Evolutionary conservation across 2,888 invertebrate species (phyloP), one percentile per base, ranked within the genome.

Genomic region (Chaitophorus viminalis): DNA sequence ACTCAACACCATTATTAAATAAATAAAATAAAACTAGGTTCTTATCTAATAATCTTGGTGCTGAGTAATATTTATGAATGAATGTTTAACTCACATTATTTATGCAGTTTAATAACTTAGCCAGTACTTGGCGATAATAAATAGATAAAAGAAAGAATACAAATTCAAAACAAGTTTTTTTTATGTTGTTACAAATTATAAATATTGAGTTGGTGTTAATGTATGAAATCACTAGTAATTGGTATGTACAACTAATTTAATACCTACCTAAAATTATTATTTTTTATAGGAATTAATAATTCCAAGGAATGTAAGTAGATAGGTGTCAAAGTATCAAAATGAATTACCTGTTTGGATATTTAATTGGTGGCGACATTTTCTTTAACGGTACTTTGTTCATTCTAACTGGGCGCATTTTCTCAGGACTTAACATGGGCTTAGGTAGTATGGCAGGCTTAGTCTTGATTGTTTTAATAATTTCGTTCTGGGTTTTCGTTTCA

Each of bases 401-500:
- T n/a, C 87, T 74, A 18, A 25, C 74, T 0, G 87, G 54, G 46
- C 87, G 87, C 25, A 39, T 39, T 31, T 87, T 87, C 25, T 87
- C 87, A 14, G 87, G 87, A 65, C 81, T 81, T 21, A 87, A 46
- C 60, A 60, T n/a, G 8, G 87, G 87, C 29, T 87, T 87, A 21
- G 87, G 87, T 25, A 87, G 25, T 31, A 87, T 81, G 74, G 81
- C 74, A 25, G 87, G 87, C 72, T 87, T 87, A 25, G 31, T 74
- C 39, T 87, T 87, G 14, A 75, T 9, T 11, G 60, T 54, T 46
- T 87, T 87, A 1, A 60, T 5, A 3, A 3, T 8, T 17, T 77
- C 84, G 33, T 46, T 68, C 39, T 75, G 79, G 17, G 79, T 79
- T 65, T 81, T 79, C 9, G 79, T 88, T 91, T 98, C 97, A 92